Percentiles rank a stretch among this genome's conserved stretches.
phyloP scores from a whole-genome alignment of 1,140 invertebrate genomes.

The Gryon sp. region DNA sequence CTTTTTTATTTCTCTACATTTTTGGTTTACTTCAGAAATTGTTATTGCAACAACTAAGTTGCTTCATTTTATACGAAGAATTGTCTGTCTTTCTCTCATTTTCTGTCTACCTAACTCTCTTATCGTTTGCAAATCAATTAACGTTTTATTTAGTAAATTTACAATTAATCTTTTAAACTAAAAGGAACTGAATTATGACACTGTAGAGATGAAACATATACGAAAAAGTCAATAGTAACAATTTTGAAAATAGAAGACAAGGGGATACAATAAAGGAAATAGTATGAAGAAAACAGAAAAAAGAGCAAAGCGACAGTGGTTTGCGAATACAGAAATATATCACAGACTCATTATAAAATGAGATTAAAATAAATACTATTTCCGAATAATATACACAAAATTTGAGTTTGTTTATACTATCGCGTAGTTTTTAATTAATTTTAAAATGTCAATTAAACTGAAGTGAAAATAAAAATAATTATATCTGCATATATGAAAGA shows the following conservation, averaged over 20 bases:
- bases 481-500: too few species aligned
- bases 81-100: constrained; percentile 3
- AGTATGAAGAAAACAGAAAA: constrained; percentile 6
- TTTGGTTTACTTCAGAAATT: constrained; percentile 32
- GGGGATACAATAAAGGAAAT: constrained; percentile 18
- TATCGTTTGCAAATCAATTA: constrained; percentile 31
- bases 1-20: constrained; percentile 5
- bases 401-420: too few species aligned
- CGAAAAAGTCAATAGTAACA: too few species aligned
- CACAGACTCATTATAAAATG: constrained; percentile 20
- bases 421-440: too few species aligned
- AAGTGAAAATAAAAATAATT: too few species aligned
- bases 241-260: too few species aligned
- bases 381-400: too few species aligned
- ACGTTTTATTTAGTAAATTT: constrained; percentile 27
- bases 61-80: constrained; percentile 25
- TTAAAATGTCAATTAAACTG: too few species aligned
- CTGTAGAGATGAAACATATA: too few species aligned
- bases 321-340: constrained; percentile 30
- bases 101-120: constrained; percentile 26
- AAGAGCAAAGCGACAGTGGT: constrained; percentile 49
- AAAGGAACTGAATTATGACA: too few species aligned
- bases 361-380: too few species aligned
- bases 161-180: too few species aligned
- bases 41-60: constrained; percentile 30